Base-by-base conservation (phyloP, 35 echinoderm and acorn worm species). In the Ophiothrix spiculata region DNA sequence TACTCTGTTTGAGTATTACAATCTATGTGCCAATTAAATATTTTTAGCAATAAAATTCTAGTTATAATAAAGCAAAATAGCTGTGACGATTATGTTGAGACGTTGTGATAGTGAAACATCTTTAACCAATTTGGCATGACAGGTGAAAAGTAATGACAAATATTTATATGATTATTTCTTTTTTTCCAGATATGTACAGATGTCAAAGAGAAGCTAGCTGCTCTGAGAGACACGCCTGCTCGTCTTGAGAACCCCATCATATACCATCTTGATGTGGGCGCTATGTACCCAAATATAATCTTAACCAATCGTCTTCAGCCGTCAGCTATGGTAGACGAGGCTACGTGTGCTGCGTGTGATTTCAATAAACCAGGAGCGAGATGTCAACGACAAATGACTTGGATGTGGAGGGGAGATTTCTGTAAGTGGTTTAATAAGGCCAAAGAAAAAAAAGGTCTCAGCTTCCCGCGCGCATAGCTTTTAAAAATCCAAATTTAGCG, bases 231-330 rank as follows among this genome's bases (percentile, higher is more conserved):
- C 64, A 99, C 92, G 37, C 96, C 96, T 46, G 96, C 92, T 15
- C 39, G 96, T 40, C 86, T 99, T 39, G 96, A 99, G 89, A 99
- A 94, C 40, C 96, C 96, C 15, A 91, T 91, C 49, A 94, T 94
- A 32, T 99, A 99, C 32, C 96, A 99, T 91, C 78, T 94, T 29
- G 92, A 94, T 56, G 96, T 94, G 6, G 90, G 89, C 39, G 92
- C 92, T 32, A 99, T 99, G 96, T 99, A 99, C 49, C 96, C 96
- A 31, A 99, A 99, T 56, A 99, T 99, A 38, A 99, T 94, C 76
- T 80, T 99, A 0, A 99, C 96, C 36, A 99, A 99, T 83, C 86
- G 96, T 46, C 46, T 99, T 42, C 86, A 99, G 96, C 96, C 96
- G n/a, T 99, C 96, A 37, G 96, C 92, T 33, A 80, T 94, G 85